Percentiles rank a stretch among this genome's conserved stretches.
Conservation (phyloP, 2,888 invertebrate species). For the Esperia sulphurella region DNA sequence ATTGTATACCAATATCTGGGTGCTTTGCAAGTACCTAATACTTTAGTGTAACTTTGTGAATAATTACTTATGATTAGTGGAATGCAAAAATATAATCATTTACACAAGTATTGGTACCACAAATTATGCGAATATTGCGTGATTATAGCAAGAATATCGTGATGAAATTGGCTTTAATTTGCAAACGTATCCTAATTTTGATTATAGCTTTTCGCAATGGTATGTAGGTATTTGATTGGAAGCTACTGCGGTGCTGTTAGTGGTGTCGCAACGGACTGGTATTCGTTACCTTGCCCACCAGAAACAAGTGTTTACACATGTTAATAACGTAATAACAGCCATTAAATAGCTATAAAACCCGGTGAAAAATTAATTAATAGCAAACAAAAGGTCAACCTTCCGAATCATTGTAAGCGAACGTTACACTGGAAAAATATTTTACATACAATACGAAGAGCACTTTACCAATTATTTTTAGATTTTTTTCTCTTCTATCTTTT, state of each 20-base stretch:
- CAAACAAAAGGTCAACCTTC: constrained; percentile 16
- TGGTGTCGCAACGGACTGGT: neutral
- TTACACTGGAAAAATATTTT: neutral
- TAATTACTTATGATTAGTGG: too few species aligned
- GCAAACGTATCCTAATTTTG: constrained; percentile 14
- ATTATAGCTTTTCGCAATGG: constrained; percentile 12
- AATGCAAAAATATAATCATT: too few species aligned
- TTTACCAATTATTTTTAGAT: neutral
- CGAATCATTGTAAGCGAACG: neutral
- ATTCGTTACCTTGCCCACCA: neutral
- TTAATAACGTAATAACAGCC: constrained; percentile 26
- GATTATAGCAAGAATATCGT: neutral
- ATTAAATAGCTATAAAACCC: constrained; percentile 25
- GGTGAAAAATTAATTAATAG: constrained; percentile 12
- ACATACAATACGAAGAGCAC: neutral
- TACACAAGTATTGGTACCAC: neutral
- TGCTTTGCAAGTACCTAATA: too few species aligned
- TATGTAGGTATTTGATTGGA: neutral
- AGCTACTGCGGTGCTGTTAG: neutral
- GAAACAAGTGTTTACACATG: constrained; percentile 20
- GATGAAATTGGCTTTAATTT: constrained; percentile 13
- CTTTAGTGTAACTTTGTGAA: too few species aligned
- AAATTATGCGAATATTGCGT: constrained; percentile 2
- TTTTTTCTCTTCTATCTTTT: too few species aligned
- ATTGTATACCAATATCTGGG: too few species aligned